These are phyloP conservation scores for Acanthosepion esculentum DNA, from an alignment of 2,888 invertebrate species.

Conservation along the genomic window DNA sequence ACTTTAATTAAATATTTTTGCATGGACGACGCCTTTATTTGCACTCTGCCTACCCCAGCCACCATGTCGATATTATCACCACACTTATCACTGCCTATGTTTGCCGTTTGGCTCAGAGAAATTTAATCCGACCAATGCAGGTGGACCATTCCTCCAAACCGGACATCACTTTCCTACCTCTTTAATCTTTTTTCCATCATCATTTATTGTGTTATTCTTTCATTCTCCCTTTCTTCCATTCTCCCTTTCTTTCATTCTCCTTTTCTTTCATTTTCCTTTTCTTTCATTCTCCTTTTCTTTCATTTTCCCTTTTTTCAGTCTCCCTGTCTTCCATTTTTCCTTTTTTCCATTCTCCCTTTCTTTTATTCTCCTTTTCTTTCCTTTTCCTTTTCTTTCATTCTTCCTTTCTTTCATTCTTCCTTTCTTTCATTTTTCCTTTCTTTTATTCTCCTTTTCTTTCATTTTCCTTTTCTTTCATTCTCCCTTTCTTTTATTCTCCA, in stretches of 20 bases:
- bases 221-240: no score
- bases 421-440: neutral
- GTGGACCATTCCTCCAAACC: neutral
- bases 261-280: no score
- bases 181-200: neutral
- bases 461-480: no score
- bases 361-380: no score
- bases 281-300: no score
- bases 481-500: neutral
- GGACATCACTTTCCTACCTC: neutral
- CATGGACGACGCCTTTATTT: conserved; percentile 1
- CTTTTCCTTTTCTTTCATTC: neutral
- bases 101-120: neutral
- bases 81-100: neutral
- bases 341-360: neutral
- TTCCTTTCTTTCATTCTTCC: neutral
- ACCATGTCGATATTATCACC: neutral
- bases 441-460: no score
- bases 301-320: neutral
- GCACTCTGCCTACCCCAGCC: neutral
- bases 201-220: neutral
- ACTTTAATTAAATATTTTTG: conserved; percentile 22
- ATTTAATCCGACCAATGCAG: conserved; percentile 14
- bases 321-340: no score
- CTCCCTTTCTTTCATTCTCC: no score